phyloP scores from a whole-genome alignment of 2,113 vertebrate genomes.

The Python bivittatus region DNA sequence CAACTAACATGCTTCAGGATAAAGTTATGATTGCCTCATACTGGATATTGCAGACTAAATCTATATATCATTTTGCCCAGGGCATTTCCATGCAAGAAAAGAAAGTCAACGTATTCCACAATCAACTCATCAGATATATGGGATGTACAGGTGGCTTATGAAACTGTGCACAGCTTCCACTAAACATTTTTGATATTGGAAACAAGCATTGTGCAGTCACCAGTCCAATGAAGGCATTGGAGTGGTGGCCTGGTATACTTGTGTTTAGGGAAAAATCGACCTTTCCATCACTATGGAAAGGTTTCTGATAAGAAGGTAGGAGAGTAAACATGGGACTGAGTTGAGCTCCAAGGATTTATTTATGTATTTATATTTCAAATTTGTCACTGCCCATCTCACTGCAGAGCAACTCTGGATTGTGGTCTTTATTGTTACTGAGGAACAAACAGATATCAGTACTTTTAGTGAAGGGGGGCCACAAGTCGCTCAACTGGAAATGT shows the following conservation, averaged over 20 bases:
- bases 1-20: background rate
- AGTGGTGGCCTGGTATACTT: background rate
- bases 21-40: background rate
- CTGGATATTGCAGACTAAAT: background rate
- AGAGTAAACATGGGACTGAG: background rate
- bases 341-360: background rate
- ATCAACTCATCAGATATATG: background rate
- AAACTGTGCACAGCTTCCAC: background rate
- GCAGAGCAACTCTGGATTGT: too few relatives aligned
- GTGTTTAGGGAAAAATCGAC: background rate
- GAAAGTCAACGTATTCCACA: background rate
- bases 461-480: background rate
- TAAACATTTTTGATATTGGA: background rate
- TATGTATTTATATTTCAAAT: too few relatives aligned
- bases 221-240: background rate
- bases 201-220: background rate
- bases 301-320: background rate
- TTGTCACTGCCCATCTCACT: too few relatives aligned
- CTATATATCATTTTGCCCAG: background rate
- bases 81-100: background rate
- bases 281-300: background rate
- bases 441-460: background rate
- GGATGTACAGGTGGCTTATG: background rate
- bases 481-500: background rate
- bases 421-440: background rate